Percentiles rank a stretch among this genome's conserved stretches.
These are phyloP conservation scores for Euschistus heros DNA, from an alignment of 1,140 invertebrate genomes.

Conservation along the genomic window DNA sequence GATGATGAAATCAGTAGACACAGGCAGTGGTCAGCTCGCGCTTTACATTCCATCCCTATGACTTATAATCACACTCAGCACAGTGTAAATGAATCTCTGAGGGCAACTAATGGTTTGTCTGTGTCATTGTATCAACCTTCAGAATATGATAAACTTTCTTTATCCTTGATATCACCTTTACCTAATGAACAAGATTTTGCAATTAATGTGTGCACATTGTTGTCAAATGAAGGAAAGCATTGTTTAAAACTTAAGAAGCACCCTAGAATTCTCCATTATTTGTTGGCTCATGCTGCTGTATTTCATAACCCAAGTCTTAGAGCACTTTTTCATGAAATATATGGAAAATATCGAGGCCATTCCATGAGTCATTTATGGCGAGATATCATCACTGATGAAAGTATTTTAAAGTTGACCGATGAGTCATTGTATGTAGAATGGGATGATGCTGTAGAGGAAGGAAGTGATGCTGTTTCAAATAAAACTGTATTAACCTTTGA, in stretches of 20 bases:
- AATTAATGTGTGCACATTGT: constrained; percentile 88
- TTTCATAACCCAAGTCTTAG: constrained; percentile 52
- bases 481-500: constrained; percentile 34
- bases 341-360: constrained; percentile 55
- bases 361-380: constrained; percentile 67
- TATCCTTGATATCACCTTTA: constrained; percentile 84
- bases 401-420: constrained; percentile 56
- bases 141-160: constrained; percentile 76
- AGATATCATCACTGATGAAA: constrained; percentile 50
- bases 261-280: constrained; percentile 72
- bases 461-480: constrained; percentile 14
- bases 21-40: constrained; percentile 52
- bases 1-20: constrained; percentile 65
- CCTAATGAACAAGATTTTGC: constrained; percentile 99
- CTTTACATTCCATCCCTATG: constrained; percentile 60
- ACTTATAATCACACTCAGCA: constrained; percentile 76
- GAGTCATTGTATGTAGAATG: constrained; percentile 37
- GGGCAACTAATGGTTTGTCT: constrained; percentile 55
- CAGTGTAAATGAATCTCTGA: constrained; percentile 54
- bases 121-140: constrained; percentile 60
- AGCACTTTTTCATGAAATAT: constrained; percentile 60
- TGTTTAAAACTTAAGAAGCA: constrained; percentile 71
- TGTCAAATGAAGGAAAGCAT: constrained; percentile 88
- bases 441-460: constrained; percentile 15
- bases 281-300: constrained; percentile 87